Base-by-base conservation (phyloP, 2,113 vertebrate genomes). In the Xyrauchen texanus region DNA sequence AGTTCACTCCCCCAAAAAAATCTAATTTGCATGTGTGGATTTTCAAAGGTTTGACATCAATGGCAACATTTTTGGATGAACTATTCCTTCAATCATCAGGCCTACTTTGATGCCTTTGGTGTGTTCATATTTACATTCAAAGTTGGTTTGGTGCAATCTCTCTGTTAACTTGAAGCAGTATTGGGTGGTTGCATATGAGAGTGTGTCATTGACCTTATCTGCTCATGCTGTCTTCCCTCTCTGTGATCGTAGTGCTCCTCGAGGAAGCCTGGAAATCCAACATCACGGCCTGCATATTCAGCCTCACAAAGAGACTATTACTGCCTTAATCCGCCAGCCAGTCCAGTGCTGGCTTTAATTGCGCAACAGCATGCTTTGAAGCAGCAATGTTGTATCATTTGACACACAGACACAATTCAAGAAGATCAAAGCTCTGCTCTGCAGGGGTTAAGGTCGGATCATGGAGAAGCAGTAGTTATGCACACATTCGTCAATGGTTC, bases 351-450 rank as follows among this genome's bases (percentile, higher is more conserved):
- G 63, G 49, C 74, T 78, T 60, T 63, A 67, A 80, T 78, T 71
- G 51, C 74, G 46, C 53, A 42, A 63, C 67, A 65, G 8, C 8
- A 45, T 46, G 51, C 61, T 64, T 71, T 45, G n/a, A 57, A 78
- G 60, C 46, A 21, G 34, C 66, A 8, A 55, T 13, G 57, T 74
- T 80, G 58, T 76, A 70, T 53, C 49, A 34, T 66, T 78, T 44
- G 78, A 71, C 64, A 79, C 58, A 70, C 71, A 68, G 78, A 77
- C 62, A 60, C 68, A 81, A 80, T 80, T 88, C 74, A 83, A 78
- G 58, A 63, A 78, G 21, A 85, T 85, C 82, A 87, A 87, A 86
- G 82, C 60, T 9, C 69, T 34, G 21, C 74, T 74, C 76, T 46
- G 62, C 68, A 71, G 79, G 81, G 70, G 47, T 61, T 73, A 80